phyloP scores from a whole-genome alignment of 2,888 invertebrate genomes.

The Drosophila atroscutellata region DNA sequence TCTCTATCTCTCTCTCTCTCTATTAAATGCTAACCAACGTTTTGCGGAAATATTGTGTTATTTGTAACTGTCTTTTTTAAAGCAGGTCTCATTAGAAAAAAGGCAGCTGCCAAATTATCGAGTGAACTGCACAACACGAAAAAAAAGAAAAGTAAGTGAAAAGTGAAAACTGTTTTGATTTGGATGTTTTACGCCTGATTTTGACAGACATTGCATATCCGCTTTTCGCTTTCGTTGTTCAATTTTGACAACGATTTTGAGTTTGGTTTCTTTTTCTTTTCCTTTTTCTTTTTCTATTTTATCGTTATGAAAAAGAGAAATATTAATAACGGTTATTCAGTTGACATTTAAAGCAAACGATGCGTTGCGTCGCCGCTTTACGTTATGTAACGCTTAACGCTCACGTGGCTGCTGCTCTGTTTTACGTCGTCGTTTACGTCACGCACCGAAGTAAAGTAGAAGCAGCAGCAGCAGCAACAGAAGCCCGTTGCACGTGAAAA shows the following conservation, averaged over 20 bases:
- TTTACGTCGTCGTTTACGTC: slow-evolving; percentile 74
- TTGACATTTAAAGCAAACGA: slow-evolving; percentile 75
- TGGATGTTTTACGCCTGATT: slow-evolving; percentile 24
- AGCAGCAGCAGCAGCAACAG: slow-evolving; percentile 29
- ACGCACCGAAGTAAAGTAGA: slow-evolving; percentile 64
- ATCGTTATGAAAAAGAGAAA: slow-evolving; percentile 12
- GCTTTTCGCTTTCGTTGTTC: slow-evolving; percentile 23
- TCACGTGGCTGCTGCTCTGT: slow-evolving; percentile 69
- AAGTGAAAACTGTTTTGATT: slow-evolving; percentile 6
- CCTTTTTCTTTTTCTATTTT: slow-evolving; percentile 3
- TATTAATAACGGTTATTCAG: slow-evolving; percentile 59
- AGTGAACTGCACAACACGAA: slow-evolving; percentile 28
- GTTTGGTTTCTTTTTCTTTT: background rate
- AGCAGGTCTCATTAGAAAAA: slow-evolving; percentile 85
- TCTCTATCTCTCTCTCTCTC: slow-evolving; percentile 11
- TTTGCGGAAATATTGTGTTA: slow-evolving; percentile 29
- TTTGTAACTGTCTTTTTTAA: slow-evolving; percentile 6
- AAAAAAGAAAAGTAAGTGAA: slow-evolving; percentile 16
- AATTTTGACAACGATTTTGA: slow-evolving; percentile 5
- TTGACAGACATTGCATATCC: slow-evolving; percentile 19
- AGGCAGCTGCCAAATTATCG: slow-evolving; percentile 61
- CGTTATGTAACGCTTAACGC: slow-evolving; percentile 68
- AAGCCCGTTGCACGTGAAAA: slow-evolving; percentile 61
- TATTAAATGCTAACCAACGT: slow-evolving; percentile 46
- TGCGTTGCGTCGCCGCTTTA: slow-evolving; percentile 37